Evolutionary conservation across 2,888 invertebrate species (phyloP).

Genomic region (Tiliacea citrago): DNA sequence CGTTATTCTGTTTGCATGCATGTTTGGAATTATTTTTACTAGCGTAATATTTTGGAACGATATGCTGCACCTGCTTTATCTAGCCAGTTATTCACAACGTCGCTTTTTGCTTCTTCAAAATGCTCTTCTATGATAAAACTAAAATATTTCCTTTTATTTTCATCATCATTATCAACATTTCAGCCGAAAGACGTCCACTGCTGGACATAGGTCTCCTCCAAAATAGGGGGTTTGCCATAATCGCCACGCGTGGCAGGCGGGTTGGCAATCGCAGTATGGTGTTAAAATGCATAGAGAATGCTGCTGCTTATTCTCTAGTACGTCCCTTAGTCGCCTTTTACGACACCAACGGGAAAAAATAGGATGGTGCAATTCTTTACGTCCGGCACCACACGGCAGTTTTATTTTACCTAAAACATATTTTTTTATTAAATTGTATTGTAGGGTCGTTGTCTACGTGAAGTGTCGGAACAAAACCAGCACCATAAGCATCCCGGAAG

Average conservation of each 20-base stretch:
- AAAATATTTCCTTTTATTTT: no score
- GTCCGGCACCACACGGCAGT: not conserved
- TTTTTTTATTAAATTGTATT: not conserved
- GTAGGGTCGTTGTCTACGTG: not conserved
- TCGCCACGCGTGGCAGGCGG: no score
- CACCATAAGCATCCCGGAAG: constrained; percentile 55
- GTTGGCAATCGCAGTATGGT: no score
- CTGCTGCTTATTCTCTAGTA: no score
- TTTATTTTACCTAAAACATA: not conserved
- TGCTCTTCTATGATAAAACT: not conserved
- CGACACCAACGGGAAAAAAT: no score
- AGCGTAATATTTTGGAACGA: not conserved
- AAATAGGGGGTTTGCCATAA: no score
- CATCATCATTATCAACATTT: no score
- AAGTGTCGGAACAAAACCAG: constrained; percentile 23
- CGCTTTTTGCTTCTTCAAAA: not conserved
- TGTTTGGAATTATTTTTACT: not conserved
- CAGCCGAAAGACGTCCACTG: no score
- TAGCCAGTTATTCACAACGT: not conserved
- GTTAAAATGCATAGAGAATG: no score
- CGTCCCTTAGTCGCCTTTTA: no score
- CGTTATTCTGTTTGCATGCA: not conserved
- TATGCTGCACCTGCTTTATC: not conserved
- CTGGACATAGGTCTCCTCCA: no score
- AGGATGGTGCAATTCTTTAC: no score